phyloP scores from a whole-genome alignment of 2,888 invertebrate genomes.

The Brenthis hecate region DNA sequence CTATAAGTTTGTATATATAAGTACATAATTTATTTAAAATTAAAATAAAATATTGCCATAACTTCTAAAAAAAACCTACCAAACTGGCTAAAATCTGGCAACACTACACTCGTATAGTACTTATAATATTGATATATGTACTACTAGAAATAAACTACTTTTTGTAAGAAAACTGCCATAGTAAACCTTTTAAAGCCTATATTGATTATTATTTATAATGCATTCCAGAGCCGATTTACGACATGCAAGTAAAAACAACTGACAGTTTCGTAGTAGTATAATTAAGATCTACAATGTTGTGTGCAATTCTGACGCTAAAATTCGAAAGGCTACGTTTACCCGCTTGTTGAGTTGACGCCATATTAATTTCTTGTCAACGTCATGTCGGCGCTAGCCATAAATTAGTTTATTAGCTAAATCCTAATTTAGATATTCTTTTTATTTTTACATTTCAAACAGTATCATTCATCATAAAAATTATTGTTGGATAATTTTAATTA shows the following conservation, averaged over 20 bases:
- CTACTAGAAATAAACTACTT: conserved; percentile 14
- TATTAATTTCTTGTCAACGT: conserved; percentile 36
- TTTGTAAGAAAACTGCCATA: conserved; percentile 6
- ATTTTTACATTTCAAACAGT: background rate
- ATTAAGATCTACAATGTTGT: conserved; percentile 22
- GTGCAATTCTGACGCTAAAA: conserved; percentile 26
- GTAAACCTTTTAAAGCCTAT: background rate
- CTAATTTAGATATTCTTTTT: conserved; percentile 3
- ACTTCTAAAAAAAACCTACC: too few species aligned
- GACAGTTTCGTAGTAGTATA: conserved; percentile 21
- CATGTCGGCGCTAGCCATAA: conserved; percentile 23
- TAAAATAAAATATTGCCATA: too few species aligned
- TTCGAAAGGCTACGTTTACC: conserved; percentile 30
- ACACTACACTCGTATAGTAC: too few species aligned
- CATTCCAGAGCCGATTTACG: conserved; percentile 19
- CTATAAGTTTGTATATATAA: too few species aligned
- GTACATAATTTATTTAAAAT: too few species aligned
- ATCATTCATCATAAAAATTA: too few species aligned
- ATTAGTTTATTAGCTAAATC: background rate
- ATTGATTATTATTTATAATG: conserved; percentile 2
- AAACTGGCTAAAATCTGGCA: too few species aligned
- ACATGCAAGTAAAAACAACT: conserved; percentile 24
- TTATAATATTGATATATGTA: too few species aligned
- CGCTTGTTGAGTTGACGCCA: conserved; percentile 30
- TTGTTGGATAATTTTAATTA: too few species aligned